Conservation (phyloP, 2,888 invertebrate genomes). For the Sympetrum striolatum region DNA sequence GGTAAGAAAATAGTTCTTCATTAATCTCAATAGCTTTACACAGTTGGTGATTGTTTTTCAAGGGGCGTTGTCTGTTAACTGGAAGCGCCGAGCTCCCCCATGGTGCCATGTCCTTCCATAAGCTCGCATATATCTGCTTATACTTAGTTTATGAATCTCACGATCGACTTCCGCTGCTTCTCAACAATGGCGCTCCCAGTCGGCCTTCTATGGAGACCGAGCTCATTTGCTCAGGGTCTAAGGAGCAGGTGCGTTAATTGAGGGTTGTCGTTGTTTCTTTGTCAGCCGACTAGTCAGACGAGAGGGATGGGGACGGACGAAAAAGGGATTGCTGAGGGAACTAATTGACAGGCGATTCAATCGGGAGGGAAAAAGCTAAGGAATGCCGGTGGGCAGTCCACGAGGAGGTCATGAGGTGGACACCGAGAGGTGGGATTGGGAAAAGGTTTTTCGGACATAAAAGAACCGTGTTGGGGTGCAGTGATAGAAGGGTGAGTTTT, state of each 20-base stretch:
- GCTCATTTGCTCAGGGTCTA: constrained; percentile 9
- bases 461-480: neutral
- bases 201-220: neutral
- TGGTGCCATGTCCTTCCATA: neutral
- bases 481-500: neutral
- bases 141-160: neutral
- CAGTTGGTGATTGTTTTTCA: no score
- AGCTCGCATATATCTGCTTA: neutral
- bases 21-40: no score
- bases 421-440: neutral
- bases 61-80: no score
- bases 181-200: neutral
- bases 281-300: neutral
- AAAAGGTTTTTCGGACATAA: neutral
- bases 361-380: constrained; percentile 2
- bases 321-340: constrained; percentile 26
- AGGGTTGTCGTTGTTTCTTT: constrained; percentile 3
- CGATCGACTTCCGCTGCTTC: neutral
- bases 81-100: no score
- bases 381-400: neutral
- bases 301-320: neutral
- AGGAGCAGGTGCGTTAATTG: constrained; percentile 22
- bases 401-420: neutral
- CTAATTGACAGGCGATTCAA: constrained; percentile 40
- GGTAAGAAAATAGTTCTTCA: no score